Conservation (phyloP, 2,797 vertebrate genomes). For the Chaunax sp. region DNA sequence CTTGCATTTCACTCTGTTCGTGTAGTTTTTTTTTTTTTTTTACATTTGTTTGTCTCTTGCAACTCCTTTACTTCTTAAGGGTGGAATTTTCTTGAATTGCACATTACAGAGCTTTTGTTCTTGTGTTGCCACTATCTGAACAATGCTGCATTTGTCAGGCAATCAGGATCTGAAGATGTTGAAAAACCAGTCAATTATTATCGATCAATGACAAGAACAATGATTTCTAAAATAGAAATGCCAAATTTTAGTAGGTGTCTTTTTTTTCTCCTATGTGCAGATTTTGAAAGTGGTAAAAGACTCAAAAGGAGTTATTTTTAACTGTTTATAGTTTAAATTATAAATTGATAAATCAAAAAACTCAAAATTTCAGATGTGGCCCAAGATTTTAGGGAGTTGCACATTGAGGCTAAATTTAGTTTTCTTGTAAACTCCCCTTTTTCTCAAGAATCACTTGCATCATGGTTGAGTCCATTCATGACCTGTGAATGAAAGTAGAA, state of each 20-base stretch:
- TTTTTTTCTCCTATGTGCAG: not conserved
- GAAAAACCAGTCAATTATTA: not conserved
- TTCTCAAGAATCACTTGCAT: slow-evolving; percentile 16
- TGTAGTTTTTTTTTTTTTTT: not conserved
- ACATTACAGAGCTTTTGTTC: not conserved
- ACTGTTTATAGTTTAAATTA: too few relatives aligned
- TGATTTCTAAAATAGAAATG: not conserved
- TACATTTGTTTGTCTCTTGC: not conserved
- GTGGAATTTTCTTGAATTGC: not conserved
- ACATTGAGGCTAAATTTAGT: not conserved
- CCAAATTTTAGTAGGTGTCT: not conserved
- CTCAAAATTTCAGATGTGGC: not conserved
- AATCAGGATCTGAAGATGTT: not conserved
- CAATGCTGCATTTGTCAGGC: not conserved
- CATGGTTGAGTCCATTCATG: not conserved
- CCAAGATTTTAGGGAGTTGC: not conserved
- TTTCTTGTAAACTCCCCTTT: not conserved
- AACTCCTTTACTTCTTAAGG: not conserved
- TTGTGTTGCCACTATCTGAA: not conserved
- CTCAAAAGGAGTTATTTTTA: too few relatives aligned
- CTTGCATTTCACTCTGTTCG: not conserved
- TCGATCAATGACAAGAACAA: too few relatives aligned
- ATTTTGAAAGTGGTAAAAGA: too few relatives aligned
- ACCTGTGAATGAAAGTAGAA: not conserved
- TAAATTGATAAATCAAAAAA: not conserved